These are phyloP conservation scores for Varecia variegata DNA, from an alignment of 2,797 vertebrate species.

Conservation along the genomic window DNA sequence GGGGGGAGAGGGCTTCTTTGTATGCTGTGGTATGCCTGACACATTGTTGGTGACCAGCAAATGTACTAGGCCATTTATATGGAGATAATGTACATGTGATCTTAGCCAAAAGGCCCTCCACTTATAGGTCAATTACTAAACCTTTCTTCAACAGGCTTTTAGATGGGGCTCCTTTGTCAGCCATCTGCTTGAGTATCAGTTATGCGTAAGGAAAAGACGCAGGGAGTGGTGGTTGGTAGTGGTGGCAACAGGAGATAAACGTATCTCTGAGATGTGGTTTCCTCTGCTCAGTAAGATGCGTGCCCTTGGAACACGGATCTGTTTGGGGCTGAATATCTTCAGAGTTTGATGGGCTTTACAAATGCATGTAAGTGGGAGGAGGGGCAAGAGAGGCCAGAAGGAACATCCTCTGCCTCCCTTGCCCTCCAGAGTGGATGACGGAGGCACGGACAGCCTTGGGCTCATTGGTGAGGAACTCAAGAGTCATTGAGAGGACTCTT, in stretches of 20 bases:
- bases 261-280: neutral
- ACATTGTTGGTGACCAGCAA: neutral
- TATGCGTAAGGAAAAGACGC: neutral
- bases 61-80: neutral
- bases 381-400: neutral
- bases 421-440: neutral
- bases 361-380: neutral
- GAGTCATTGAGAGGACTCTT: neutral
- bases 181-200: conserved; percentile 79
- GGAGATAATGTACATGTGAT: neutral
- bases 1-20: neutral
- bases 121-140: conserved; percentile 69
- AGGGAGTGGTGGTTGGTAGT: neutral
- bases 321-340: neutral
- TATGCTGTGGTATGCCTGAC: neutral
- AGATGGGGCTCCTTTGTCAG: conserved; percentile 78
- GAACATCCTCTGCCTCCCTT: neutral
- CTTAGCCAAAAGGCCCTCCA: conserved; percentile 42
- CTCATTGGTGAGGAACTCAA: neutral
- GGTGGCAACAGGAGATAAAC: neutral
- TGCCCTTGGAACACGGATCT: neutral
- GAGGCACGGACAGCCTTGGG: neutral
- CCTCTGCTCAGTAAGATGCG: neutral
- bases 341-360: conserved; percentile 34
- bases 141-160: conserved; percentile 76